A percentile compares a stretch with the other conserved stretches of the same genome.
Evolutionary conservation across 1,140 invertebrate genomes (phyloP).

Genomic region (Protaetia brevitarsis): DNA sequence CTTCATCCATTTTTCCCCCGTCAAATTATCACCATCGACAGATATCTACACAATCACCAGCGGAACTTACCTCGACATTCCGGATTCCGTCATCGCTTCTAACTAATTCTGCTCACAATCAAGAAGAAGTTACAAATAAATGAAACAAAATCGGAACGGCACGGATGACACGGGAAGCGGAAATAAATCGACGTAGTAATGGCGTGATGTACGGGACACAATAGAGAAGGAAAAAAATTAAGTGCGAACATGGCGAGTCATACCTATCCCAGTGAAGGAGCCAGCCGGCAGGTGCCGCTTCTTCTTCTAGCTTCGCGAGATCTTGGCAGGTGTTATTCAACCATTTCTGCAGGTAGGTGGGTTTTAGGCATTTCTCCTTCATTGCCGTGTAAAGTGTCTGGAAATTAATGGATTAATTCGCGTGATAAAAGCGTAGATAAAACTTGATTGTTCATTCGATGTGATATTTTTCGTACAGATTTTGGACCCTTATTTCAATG

Average conservation of each 20-base stretch:
- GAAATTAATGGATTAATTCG: slow-evolving; percentile 29
- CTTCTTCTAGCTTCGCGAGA: slow-evolving; percentile 58
- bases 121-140: neutral
- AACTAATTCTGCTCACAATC: neutral
- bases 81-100: neutral
- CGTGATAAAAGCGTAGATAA: neutral
- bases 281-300: slow-evolving; percentile 66
- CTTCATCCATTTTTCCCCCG: too few species aligned
- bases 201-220: neutral
- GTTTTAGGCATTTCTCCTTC: slow-evolving; percentile 57
- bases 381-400: slow-evolving; percentile 64
- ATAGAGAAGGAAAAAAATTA: neutral
- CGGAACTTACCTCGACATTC: neutral
- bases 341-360: slow-evolving; percentile 59
- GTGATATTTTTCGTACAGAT: too few species aligned
- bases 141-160: neutral
- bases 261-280: slow-evolving; percentile 75
- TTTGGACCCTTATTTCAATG: too few species aligned
- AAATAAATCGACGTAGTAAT: neutral
- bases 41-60: neutral
- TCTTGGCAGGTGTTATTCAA: slow-evolving; percentile 57
- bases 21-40: too few species aligned
- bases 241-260: slow-evolving; percentile 33
- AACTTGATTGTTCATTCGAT: slow-evolving; percentile 11
- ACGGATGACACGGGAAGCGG: neutral